These are phyloP conservation scores for Saguinus midas DNA, from an alignment of 2,113 vertebrate species.

Conservation along the genomic window DNA sequence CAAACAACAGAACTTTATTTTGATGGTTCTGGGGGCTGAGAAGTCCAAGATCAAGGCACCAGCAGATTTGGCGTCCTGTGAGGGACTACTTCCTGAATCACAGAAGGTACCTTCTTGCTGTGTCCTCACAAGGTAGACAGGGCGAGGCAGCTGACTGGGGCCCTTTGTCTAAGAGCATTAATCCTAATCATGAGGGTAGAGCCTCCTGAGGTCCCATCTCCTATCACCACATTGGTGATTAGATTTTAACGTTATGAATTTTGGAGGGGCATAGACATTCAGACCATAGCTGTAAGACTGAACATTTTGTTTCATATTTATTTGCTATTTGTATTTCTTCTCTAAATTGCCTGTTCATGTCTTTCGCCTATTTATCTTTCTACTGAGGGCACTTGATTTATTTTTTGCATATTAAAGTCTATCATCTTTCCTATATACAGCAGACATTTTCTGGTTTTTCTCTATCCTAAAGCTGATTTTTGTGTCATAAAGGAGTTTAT, in stretches of 20 bases:
- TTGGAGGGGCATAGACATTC: background rate
- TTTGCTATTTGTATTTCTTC: background rate
- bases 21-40: background rate
- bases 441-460: background rate
- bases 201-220: background rate
- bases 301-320: background rate
- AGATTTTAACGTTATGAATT: background rate
- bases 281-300: background rate
- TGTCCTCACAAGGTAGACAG: background rate
- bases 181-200: background rate
- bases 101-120: background rate
- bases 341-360: background rate
- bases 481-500: background rate
- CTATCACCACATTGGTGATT: background rate
- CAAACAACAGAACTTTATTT: background rate
- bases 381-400: background rate
- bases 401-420: background rate
- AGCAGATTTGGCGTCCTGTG: background rate
- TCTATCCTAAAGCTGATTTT: background rate
- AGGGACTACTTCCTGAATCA: background rate
- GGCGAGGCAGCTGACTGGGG: background rate
- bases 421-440: background rate
- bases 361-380: background rate
- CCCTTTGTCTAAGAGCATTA: background rate
- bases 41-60: background rate